Conservation (phyloP, 2,113 vertebrate species). For the Dipodomys stephensi region DNA sequence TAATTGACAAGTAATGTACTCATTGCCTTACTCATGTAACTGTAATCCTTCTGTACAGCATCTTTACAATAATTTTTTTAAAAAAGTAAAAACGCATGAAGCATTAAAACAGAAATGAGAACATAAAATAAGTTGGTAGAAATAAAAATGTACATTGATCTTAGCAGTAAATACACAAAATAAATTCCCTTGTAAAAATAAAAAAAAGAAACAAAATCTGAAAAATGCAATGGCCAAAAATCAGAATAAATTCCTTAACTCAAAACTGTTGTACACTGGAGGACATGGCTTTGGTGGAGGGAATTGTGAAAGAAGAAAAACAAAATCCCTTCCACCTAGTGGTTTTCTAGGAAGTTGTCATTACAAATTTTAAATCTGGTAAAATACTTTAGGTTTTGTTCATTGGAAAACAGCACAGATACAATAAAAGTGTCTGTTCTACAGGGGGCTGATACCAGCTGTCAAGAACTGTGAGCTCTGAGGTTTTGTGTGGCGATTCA, state of each 20-base stretch:
- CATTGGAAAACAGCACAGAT: neutral
- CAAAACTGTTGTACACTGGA: neutral
- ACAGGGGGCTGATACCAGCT: neutral
- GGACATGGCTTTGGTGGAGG: neutral
- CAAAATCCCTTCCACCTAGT: slow-evolving; percentile 38
- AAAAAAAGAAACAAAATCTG: neutral
- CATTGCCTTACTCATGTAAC: no score
- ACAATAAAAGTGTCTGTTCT: neutral
- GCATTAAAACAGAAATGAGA: neutral
- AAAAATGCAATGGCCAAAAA: slow-evolving; percentile 17
- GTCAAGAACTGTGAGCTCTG: neutral
- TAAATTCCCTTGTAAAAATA: neutral
- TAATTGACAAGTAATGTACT: no score
- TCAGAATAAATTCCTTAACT: slow-evolving; percentile 29
- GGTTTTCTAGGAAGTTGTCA: slow-evolving; percentile 22
- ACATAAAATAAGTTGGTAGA: neutral
- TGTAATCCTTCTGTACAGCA: no score
- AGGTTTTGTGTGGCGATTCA: neutral
- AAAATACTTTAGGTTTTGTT: neutral
- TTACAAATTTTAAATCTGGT: neutral
- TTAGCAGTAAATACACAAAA: slow-evolving; percentile 3
- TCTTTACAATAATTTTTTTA: neutral
- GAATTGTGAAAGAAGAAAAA: slow-evolving; percentile 26
- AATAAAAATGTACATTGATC: neutral
- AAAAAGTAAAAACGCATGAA: neutral